phyloP scores from a whole-genome alignment of 2,888 invertebrate genomes.

The Tanytarsus gracilentus region DNA sequence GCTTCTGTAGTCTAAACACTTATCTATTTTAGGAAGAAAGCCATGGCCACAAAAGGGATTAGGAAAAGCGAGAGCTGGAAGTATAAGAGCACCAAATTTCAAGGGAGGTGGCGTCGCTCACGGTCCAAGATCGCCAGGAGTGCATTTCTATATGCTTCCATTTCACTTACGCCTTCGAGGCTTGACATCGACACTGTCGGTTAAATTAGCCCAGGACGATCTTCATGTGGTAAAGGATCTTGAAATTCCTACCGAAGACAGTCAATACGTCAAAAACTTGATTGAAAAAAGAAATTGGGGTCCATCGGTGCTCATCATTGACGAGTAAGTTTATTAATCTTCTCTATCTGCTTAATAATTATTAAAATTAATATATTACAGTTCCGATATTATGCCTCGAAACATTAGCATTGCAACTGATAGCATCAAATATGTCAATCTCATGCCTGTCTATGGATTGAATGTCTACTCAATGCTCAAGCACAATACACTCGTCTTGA shows the following conservation, averaged over 20 bases:
- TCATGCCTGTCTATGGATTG: conserved; percentile 92
- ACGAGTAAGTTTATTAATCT: conserved; percentile 56
- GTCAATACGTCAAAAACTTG: conserved; percentile 67
- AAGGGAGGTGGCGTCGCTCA: conserved; percentile 74
- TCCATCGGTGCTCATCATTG: conserved; percentile 86
- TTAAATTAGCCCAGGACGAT: conserved; percentile 93
- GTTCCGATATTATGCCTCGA: conserved; percentile 74
- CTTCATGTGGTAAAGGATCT: conserved; percentile 80
- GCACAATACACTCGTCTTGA: conserved; percentile 85
- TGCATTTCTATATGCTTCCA: conserved; percentile 90
- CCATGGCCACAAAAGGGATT: conserved; percentile 96
- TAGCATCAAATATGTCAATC: conserved; percentile 68
- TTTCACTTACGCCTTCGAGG: conserved; percentile 68
- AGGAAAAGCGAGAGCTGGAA: conserved; percentile 86
- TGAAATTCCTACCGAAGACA: conserved; percentile 75
- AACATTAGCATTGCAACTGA: conserved; percentile 81
- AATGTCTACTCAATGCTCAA: conserved; percentile 97
- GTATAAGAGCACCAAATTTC: conserved; percentile 81
- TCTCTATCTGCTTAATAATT: not conserved
- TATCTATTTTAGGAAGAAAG: conserved; percentile 48
- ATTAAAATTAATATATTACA: conserved; percentile 44
- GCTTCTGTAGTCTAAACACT: not conserved
- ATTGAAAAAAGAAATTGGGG: conserved; percentile 88
- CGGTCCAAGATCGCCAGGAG: conserved; percentile 84
- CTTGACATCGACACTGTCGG: conserved; percentile 70